Conservation (phyloP, 1,140 invertebrate genomes). For the Drosophila truncata region DNA sequence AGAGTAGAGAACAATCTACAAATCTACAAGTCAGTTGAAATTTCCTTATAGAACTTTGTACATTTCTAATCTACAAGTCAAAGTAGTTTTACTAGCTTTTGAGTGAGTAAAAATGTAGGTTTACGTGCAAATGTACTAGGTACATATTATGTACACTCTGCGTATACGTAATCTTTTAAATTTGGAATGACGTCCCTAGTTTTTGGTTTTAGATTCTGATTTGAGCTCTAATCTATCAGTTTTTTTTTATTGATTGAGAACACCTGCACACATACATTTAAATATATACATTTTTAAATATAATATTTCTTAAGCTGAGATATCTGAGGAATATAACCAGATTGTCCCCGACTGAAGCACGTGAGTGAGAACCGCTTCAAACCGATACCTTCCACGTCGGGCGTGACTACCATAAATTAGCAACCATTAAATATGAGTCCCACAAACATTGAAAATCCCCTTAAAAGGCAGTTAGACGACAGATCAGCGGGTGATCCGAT, state of each 20-base stretch:
- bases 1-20: neutral
- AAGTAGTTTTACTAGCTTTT: neutral
- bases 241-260: neutral
- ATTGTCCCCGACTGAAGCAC: constrained; percentile 3
- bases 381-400: constrained; percentile 32
- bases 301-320: neutral
- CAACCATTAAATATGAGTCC: constrained; percentile 77
- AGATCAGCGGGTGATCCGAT: constrained; percentile 15
- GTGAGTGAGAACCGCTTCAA: constrained; percentile 26
- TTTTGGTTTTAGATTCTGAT: neutral
- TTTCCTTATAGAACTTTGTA: neutral
- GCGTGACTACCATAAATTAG: constrained; percentile 69
- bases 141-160: neutral
- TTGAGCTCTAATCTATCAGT: neutral
- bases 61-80: constrained; percentile 2
- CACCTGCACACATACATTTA: neutral
- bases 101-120: neutral
- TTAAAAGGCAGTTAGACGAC: constrained; percentile 63
- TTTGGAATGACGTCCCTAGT: neutral
- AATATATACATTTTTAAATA: neutral
- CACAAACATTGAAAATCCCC: constrained; percentile 57
- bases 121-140: constrained; percentile 6
- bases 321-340: neutral
- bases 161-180: neutral
- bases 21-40: neutral